Conservation (phyloP, 2,113 vertebrate genomes). For the Progne subis region DNA sequence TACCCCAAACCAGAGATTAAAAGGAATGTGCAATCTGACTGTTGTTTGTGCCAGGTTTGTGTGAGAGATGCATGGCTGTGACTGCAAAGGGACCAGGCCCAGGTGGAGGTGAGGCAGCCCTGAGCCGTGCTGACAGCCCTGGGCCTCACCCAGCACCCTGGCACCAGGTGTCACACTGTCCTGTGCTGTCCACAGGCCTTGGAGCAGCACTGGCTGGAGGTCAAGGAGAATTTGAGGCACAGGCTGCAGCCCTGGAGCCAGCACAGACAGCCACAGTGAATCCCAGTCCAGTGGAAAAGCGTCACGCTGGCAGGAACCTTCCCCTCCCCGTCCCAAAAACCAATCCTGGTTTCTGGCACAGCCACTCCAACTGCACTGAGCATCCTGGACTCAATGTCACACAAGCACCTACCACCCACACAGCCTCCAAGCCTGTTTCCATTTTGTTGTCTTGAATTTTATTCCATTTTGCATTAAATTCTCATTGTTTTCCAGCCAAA, state of each 20-base stretch:
- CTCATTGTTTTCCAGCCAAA: neutral
- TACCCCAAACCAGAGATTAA: slow-evolving; percentile 31
- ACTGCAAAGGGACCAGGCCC: neutral
- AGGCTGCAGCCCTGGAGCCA: neutral
- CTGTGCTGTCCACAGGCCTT: neutral
- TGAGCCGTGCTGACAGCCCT: neutral
- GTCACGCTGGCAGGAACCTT: fast-evolving
- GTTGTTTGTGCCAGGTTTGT: neutral
- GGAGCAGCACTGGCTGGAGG: neutral
- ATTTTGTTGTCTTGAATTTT: slow-evolving; percentile 31
- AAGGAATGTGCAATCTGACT: neutral
- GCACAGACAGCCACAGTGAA: neutral
- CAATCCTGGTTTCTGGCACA: fast-evolving
- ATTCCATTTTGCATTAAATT: slow-evolving; percentile 47
- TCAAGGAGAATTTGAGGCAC: neutral
- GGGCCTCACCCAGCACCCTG: neutral
- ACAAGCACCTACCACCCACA: neutral
- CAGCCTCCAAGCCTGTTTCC: fast-evolving
- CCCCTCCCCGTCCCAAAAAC: neutral
- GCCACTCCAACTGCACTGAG: neutral
- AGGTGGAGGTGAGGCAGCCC: neutral
- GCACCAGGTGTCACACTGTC: neutral
- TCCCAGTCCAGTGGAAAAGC: neutral
- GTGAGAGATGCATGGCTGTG: neutral
- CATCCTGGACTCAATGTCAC: neutral